phyloP scores from a whole-genome alignment of 1,140 invertebrate genomes.

The Schlechtendalia chinensis region DNA sequence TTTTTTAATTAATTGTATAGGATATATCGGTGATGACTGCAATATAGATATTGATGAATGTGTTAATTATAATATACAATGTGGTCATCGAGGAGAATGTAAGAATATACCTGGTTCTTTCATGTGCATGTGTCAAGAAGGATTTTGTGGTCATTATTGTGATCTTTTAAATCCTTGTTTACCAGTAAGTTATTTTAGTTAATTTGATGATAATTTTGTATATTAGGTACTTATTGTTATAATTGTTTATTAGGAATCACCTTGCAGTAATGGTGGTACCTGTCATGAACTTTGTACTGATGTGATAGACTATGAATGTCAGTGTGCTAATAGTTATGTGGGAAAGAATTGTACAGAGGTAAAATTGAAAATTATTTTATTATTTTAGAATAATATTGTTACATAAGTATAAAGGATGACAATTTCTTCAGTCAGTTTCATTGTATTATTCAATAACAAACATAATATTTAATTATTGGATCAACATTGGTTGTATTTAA shows the following conservation, averaged over 20 bases:
- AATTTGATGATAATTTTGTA: neutral
- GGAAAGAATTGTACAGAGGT: conserved; percentile 73
- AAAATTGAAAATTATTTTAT: conserved; percentile 50
- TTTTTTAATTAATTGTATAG: conserved; percentile 53
- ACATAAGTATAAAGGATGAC: too few relatives aligned
- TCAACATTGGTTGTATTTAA: too few relatives aligned
- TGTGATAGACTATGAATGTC: conserved; percentile 65
- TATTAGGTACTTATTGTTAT: conserved; percentile 18
- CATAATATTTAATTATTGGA: too few relatives aligned
- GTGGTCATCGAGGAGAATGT: conserved; percentile 63
- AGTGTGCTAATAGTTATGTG: conserved; percentile 64
- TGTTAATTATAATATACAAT: conserved; percentile 57
- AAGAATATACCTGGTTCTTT: conserved; percentile 70
- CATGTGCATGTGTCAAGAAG: conserved; percentile 62
- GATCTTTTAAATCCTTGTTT: conserved; percentile 69
- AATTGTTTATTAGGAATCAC: conserved; percentile 55
- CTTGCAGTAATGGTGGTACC: conserved; percentile 67
- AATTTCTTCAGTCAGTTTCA: too few relatives aligned
- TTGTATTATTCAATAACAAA: too few relatives aligned
- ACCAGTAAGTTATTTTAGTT: conserved; percentile 51
- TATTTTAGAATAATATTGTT: too few relatives aligned
- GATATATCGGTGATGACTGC: conserved; percentile 71
- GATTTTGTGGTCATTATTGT: conserved; percentile 72
- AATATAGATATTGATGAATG: conserved; percentile 70
- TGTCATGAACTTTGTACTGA: conserved; percentile 66